A percentile compares a stretch with the other conserved stretches of the same genome.
These are phyloP conservation scores for Hipparchia semele DNA, from an alignment of 2,888 invertebrate species.

Conservation along the genomic window DNA sequence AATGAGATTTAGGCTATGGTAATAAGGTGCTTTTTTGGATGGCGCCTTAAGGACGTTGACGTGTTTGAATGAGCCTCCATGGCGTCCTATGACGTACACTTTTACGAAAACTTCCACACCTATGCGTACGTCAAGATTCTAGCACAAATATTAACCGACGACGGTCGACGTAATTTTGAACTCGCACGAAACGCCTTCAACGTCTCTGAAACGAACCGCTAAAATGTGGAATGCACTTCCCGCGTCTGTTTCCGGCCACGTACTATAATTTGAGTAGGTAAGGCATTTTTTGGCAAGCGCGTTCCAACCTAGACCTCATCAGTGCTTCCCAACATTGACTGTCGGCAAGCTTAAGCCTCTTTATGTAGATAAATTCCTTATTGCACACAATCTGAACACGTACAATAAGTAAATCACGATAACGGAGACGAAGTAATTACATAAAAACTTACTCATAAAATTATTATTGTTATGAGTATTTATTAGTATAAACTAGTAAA, in stretches of 20 bases:
- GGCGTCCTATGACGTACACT: constrained; percentile 56
- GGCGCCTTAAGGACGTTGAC: constrained; percentile 15
- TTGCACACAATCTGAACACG: constrained; percentile 6
- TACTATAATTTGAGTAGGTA: too few species aligned
- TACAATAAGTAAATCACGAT: background rate
- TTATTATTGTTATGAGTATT: too few species aligned
- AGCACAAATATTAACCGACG: constrained; percentile 62
- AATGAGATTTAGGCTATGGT: constrained; percentile 14
- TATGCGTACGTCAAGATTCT: constrained; percentile 63
- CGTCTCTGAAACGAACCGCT: too few species aligned
- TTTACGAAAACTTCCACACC: constrained; percentile 73
- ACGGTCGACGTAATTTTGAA: constrained; percentile 55
- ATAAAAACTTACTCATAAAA: too few species aligned
- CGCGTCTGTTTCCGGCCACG: too few species aligned
- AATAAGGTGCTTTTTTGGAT: constrained; percentile 11
- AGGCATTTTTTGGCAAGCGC: too few species aligned
- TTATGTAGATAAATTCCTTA: background rate
- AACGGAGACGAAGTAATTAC: background rate
- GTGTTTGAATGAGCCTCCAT: constrained; percentile 23
- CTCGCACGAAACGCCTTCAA: constrained; percentile 22
- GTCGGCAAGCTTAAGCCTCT: too few species aligned
- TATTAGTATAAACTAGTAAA: too few species aligned
- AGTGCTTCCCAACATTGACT: too few species aligned
- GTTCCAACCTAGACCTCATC: too few species aligned
- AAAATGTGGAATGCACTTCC: too few species aligned